Evolutionary conservation across 1,140 invertebrate genomes (phyloP), one percentile per base, ranked within the genome.

Genomic region (Leptoteleia sp.): DNA sequence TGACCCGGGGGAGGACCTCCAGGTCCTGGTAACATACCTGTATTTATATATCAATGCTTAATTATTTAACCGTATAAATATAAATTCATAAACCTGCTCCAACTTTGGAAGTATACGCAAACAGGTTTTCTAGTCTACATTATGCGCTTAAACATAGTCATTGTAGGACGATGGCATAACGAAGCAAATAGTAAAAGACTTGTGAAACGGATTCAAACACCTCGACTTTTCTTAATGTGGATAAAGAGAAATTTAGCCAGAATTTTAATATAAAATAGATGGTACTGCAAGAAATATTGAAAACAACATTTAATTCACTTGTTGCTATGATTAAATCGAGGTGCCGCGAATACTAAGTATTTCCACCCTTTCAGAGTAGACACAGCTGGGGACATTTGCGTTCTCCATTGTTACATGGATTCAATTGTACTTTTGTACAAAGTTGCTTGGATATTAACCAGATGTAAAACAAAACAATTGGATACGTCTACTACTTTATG

Each of bases 1-100:
- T 90, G 90, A 48, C 88, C 93, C 70, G 93, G 92, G 29, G 92
- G 93, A n/a, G 92, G 89, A 13, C 92, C 91, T 52, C 91, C 89
- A 9, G 91, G 91, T 62, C 91, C 92, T 64, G 91, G 88, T 12
- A 91, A 90, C 72, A 91, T 83, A 64, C 78, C 85, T 85, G 16
- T n/a, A n/a, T 9, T 2, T 3, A 11, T 12, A 3, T 1, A 33
- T n/a, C n/a, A n/a, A n/a, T n/a, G n/a, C n/a, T n/a, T n/a, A n/a
- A n/a, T n/a, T n/a, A n/a, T n/a, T n/a, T n/a, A n/a, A n/a, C n/a
- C n/a, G n/a, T n/a, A n/a, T n/a, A n/a, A n/a, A n/a, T n/a, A n/a
- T n/a, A n/a, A n/a, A n/a, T n/a, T n/a, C n/a, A 7, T 15, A 37
- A 4, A 3, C 13, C 7, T 3, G 9, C 4, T 37, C 12, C 4